These are phyloP conservation scores for Lynx canadensis DNA, from an alignment of 2,113 vertebrate species.

Conservation along the genomic window DNA sequence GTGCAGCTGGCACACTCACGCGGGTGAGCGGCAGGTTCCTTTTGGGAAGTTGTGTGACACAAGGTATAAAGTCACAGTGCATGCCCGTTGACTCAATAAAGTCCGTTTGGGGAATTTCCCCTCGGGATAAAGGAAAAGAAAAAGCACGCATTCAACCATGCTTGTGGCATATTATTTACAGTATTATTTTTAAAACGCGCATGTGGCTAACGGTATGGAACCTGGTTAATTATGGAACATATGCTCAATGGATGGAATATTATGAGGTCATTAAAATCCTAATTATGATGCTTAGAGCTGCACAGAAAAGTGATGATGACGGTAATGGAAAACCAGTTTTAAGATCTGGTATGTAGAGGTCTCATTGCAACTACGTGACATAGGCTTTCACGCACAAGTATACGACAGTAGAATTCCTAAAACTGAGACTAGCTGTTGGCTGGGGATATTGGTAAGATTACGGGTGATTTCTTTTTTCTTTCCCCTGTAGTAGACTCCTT, in stretches of 20 bases:
- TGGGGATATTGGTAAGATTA: neutral
- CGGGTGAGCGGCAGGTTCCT: neutral
- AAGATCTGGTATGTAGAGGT: neutral
- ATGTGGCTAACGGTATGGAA: constrained; percentile 54
- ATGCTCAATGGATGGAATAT: constrained; percentile 57
- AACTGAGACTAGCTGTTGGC: neutral
- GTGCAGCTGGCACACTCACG: neutral
- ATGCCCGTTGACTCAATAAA: neutral
- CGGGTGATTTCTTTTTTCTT: neutral
- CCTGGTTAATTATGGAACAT: constrained; percentile 63
- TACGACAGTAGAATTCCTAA: neutral
- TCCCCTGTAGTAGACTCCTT: neutral
- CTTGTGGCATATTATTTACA: constrained; percentile 34
- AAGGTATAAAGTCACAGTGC: neutral
- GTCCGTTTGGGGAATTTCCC: neutral
- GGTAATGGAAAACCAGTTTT: neutral
- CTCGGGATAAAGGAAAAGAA: constrained; percentile 11
- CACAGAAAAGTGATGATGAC: constrained; percentile 17
- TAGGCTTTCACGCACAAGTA: neutral
- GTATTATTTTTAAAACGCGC: constrained; percentile 55
- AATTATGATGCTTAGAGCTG: constrained; percentile 51
- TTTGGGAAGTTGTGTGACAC: neutral
- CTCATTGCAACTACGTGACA: neutral
- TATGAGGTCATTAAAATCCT: constrained; percentile 61
- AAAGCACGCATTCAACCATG: neutral